Percentiles rank a stretch among this genome's conserved stretches.
These are phyloP conservation scores for Progne subis DNA, from an alignment of 2,113 vertebrate genomes.

Conservation along the genomic window DNA sequence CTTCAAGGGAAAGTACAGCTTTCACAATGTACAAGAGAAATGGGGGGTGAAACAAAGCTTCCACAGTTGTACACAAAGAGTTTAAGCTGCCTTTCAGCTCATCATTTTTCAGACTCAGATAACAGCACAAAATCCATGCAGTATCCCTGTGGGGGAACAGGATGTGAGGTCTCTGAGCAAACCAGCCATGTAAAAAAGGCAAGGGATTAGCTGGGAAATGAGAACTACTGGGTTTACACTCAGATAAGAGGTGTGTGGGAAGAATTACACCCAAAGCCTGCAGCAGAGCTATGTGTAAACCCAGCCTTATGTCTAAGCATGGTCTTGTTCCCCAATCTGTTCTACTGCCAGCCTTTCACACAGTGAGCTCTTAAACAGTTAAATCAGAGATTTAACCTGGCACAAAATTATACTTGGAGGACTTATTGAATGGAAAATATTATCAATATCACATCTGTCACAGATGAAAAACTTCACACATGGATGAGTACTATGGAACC, in stretches of 20 bases:
- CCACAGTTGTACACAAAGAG: background rate
- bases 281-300: background rate
- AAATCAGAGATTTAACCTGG: slow-evolving; percentile 4
- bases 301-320: background rate
- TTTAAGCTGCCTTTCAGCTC: slow-evolving; percentile 11
- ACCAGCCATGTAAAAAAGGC: background rate
- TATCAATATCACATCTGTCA: slow-evolving; percentile 37
- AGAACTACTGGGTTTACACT: background rate
- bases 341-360: background rate
- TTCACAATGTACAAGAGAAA: background rate
- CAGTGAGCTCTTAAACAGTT: background rate
- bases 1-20: background rate
- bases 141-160: accelerated
- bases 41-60: background rate
- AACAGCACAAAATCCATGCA: background rate
- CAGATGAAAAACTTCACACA: slow-evolving; percentile 11
- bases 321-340: background rate
- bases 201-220: background rate
- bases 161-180: background rate
- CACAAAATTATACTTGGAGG: slow-evolving; percentile 4
- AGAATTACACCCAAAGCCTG: background rate
- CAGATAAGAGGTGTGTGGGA: background rate
- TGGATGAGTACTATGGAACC: background rate
- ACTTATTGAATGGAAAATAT: slow-evolving; percentile 6
- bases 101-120: background rate